Base-by-base conservation (phyloP, 2,888 invertebrate species). In the Halictus ligatus region DNA sequence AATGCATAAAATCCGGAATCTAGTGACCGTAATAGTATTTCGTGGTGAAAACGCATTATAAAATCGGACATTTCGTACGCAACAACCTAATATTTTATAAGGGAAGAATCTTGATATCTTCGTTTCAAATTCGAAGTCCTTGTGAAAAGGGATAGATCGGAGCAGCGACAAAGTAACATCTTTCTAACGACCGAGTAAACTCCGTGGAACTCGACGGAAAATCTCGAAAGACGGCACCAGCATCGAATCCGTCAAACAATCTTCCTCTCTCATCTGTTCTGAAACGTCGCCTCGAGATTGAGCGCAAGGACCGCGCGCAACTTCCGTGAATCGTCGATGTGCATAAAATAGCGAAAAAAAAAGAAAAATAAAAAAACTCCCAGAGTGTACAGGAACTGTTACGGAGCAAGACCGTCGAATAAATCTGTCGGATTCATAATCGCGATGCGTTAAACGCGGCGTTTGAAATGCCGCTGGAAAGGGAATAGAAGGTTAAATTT, bases 381-480 rank as follows among this genome's bases (percentile, higher is more conserved):
- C 12, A 15, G 35, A 43, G 12, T 5, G 4, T 13, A 15, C 15
- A 8, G 64, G 71, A 84, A 64, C 48, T 64, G 54, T 25, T 18
- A 40, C 46, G 25, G 25, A n/a, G 48, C 54, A 18, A 35, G 18
- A 43, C 3, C 3, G 40, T 3, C 46, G 58, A 25, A 69, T 81
- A 84, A 84, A 81, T 78, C 60, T 60, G 25, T 43, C 29, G 29
- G n/a, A 35, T 76, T 73, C 8, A 79, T 75, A 71, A 78, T 85
- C 50, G 74, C 60, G 69, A 64, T 29, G 74, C 46, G 48, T 75
- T 74, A 77, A 84, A 71, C 72, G 21, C 46, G n/a, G n/a, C 50
- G 60, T 25, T 54, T 35, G 73, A 69, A 76, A 67, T 73, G 3
- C 18, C 50, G 67, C 67, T 18, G 58, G 12, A 58, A 25, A 25